Evolutionary conservation across 2,113 vertebrate species (phyloP), one percentile per base, ranked within the genome.

Genomic region (Hemicordylus capensis): DNA sequence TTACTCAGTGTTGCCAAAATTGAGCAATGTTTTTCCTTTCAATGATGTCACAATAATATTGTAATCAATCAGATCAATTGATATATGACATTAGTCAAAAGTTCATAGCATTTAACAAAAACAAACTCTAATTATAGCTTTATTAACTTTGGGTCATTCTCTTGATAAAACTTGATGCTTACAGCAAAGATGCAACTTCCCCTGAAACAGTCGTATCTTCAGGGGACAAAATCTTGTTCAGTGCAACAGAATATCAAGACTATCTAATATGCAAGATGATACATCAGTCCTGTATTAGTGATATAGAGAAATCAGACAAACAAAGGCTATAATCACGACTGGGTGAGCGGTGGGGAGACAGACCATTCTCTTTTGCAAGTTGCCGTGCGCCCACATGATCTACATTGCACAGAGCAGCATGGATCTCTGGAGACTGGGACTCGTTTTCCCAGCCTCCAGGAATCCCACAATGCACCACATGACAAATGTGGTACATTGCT

Each of bases 41-140:
- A 64, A 15, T 46, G 31, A 51, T 46, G 51, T 39, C 69, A 66
- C 59, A 81, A 82, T 51, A 26, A 24, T 19, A 61, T 37, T 90
- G 56, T 51, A 31, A 17, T 82, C 20, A 70, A n/a, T 59, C 64
- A 78, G 6, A 46, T 69, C 39, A 85, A 70, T 70, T 85, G 66
- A 85, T 85, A 70, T 59, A 78, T 59, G 34, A 54, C 64, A 78
- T 85, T 85, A 69, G 42, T 51, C 63, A 69, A 67, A 67, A 48
- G 61, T n/a, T 61, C 51, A 42, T 77, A 34, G 20, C 66, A 44
- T 69, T 70, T 85, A 46, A 70, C 64, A 56, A 77, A 44, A 77
- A 48, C 7, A 70, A 69, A 75, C 42, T 84, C 72, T 69, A 76
- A 75, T 54, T 19, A 51, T 11, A 54, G n/a, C 59, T 48, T 58